Evolutionary conservation across 1,140 invertebrate species (phyloP).

Genomic region (Apis dorsata): DNA sequence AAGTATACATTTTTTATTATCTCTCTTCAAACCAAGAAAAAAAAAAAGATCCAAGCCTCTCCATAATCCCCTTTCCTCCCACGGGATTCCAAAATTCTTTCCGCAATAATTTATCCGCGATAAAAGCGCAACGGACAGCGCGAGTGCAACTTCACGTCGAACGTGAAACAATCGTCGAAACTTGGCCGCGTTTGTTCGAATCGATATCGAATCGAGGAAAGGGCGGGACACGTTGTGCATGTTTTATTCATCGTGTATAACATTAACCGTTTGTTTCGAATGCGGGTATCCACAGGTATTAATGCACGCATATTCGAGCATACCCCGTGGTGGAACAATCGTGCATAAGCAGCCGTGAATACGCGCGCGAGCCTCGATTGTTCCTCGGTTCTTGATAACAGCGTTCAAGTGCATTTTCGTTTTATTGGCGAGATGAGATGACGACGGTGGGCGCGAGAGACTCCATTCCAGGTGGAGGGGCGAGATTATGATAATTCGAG

Average conservation of each 20-base stretch:
- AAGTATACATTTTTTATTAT: too few species aligned
- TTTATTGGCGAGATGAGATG: neutral
- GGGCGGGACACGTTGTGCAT: neutral
- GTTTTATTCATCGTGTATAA: slow-evolving; percentile 49
- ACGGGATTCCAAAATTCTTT: neutral
- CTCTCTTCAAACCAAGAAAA: too few species aligned
- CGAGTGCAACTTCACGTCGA: too few species aligned
- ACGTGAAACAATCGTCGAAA: slow-evolving; percentile 41
- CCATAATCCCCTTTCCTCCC: too few species aligned
- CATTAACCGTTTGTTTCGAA: slow-evolving; percentile 46
- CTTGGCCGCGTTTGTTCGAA: slow-evolving; percentile 21
- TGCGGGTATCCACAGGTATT: slow-evolving; percentile 32
- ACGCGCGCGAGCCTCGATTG: neutral
- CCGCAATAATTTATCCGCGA: neutral
- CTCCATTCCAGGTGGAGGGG: neutral
- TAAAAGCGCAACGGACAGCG: neutral
- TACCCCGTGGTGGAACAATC: neutral
- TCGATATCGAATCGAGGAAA: slow-evolving; percentile 13
- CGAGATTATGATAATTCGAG: neutral
- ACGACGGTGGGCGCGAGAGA: neutral
- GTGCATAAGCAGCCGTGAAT: slow-evolving; percentile 9
- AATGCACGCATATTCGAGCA: slow-evolving; percentile 17
- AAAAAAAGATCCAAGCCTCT: too few species aligned
- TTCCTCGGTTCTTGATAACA: neutral
- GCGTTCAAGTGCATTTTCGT: slow-evolving; percentile 10